Evolutionary conservation across 1,140 invertebrate genomes (phyloP).

Genomic region (Eupristina koningsbergeri): DNA sequence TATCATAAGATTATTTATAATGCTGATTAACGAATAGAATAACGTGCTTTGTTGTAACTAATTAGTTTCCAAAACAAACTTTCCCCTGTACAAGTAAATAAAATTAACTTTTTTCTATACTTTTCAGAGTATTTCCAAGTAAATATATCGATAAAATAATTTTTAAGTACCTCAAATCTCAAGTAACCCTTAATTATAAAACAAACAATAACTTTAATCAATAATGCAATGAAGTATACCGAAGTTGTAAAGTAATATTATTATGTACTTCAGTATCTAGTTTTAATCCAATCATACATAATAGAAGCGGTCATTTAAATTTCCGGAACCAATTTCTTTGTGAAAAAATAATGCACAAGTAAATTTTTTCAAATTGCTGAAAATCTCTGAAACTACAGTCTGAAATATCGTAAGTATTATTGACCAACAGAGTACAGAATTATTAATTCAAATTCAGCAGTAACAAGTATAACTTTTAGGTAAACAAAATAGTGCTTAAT

Average conservation of each 20-base stretch:
- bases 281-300: too few species aligned
- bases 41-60: not conserved
- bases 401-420: not conserved
- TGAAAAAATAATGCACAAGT: too few species aligned
- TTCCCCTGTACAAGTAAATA: conserved; percentile 6
- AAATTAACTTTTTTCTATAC: not conserved
- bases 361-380: not conserved
- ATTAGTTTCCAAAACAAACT: not conserved
- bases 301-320: too few species aligned
- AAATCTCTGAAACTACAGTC: not conserved
- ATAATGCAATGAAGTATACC: not conserved
- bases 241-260: not conserved
- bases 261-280: not conserved
- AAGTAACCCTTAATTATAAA: not conserved
- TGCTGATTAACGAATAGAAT: not conserved
- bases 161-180: not conserved
- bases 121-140: not conserved
- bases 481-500: conserved; percentile 34
- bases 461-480: conserved; percentile 26
- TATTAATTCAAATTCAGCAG: conserved; percentile 31
- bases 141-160: conserved; percentile 5
- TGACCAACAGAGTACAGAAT: not conserved
- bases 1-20: not conserved
- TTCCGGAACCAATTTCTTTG: too few species aligned
- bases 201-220: not conserved